Conservation (phyloP, 2,797 vertebrate species). For the Tarsius wallacei region DNA sequence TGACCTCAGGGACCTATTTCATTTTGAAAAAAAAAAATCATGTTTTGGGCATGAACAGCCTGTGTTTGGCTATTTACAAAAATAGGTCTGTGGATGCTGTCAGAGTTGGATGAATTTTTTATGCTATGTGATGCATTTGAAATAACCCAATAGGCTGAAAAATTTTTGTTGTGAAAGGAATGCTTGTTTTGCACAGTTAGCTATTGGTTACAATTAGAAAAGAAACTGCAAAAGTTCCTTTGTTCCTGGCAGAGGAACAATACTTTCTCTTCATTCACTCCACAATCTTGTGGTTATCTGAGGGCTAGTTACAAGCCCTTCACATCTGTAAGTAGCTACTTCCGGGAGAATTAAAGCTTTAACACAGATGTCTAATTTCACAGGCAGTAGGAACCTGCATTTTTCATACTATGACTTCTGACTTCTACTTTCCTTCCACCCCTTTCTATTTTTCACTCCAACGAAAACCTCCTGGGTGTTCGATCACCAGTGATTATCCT, state of each 20-base stretch:
- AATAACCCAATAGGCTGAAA: slow-evolving; percentile 65
- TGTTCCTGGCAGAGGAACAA: slow-evolving; percentile 46
- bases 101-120: slow-evolving; percentile 68
- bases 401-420: not conserved
- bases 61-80: slow-evolving; percentile 71
- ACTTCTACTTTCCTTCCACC: not conserved
- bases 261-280: slow-evolving; percentile 50
- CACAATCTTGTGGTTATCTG: slow-evolving; percentile 33
- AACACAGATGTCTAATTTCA: slow-evolving; percentile 42
- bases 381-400: not conserved
- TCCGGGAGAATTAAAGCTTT: slow-evolving; percentile 55
- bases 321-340: slow-evolving; percentile 59
- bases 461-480: slow-evolving; percentile 18
- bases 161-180: slow-evolving; percentile 57
- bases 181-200: slow-evolving; percentile 62
- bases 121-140: slow-evolving; percentile 68
- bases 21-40: slow-evolving; percentile 31
- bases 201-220: slow-evolving; percentile 71
- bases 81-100: slow-evolving; percentile 63
- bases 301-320: slow-evolving; percentile 60
- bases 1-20: slow-evolving; percentile 56
- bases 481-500: not conserved
- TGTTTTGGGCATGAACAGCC: slow-evolving; percentile 39
- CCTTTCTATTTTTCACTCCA: slow-evolving; percentile 33
- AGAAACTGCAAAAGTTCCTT: slow-evolving; percentile 57